Percentiles rank a stretch among this genome's conserved stretches.
These are phyloP conservation scores for Ochotona princeps DNA, from an alignment of 2,113 vertebrate genomes.

Conservation along the genomic window DNA sequence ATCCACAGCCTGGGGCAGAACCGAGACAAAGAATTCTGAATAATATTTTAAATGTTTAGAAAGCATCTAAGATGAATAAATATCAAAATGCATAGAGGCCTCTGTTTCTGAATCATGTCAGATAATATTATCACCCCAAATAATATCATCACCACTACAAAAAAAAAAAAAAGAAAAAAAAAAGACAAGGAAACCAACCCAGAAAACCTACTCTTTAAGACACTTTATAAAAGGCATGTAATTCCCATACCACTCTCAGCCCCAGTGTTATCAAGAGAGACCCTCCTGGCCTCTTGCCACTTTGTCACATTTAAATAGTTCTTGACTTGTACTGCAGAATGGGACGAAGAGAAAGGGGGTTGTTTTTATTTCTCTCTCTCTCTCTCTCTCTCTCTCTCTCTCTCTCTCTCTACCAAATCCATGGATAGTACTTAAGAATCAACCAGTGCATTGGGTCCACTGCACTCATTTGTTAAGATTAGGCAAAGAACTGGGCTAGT, in stretches of 20 bases:
- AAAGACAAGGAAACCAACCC: not conserved
- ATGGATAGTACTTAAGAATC: not conserved
- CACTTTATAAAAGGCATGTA: not conserved
- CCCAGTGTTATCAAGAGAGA: not conserved
- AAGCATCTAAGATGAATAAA: not conserved
- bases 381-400: too few relatives aligned
- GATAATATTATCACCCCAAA: not conserved
- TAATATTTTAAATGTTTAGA: too few relatives aligned
- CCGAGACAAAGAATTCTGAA: not conserved
- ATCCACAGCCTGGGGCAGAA: not conserved
- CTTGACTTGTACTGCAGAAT: not conserved
- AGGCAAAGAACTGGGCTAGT: not conserved
- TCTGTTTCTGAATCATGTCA: constrained; percentile 24
- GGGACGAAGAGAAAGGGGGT: not conserved
- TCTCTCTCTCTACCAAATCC: not conserved
- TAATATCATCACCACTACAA: not conserved
- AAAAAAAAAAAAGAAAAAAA: not conserved
- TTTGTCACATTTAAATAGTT: not conserved
- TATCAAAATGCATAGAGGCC: not conserved
- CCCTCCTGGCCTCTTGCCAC: not conserved
- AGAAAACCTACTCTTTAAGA: constrained; percentile 6
- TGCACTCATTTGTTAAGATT: constrained; percentile 38
- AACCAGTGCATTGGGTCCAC: not conserved
- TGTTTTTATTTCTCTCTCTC: not conserved
- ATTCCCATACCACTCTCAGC: not conserved